These are phyloP conservation scores for Danionella dracula DNA, from an alignment of 2,797 vertebrate genomes.

Conservation along the genomic window DNA sequence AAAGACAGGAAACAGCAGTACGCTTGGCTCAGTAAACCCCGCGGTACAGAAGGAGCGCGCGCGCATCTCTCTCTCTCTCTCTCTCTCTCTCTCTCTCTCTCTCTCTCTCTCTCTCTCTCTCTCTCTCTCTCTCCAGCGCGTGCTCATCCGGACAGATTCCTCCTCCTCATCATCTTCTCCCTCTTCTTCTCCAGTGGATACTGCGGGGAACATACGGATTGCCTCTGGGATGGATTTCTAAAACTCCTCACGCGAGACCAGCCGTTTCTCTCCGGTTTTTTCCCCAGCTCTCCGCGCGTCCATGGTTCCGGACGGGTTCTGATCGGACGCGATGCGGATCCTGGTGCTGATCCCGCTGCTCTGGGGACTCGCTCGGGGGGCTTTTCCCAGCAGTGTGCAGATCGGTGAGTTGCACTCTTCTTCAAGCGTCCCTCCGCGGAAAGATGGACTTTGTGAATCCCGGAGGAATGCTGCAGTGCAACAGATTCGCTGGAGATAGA, in stretches of 20 bases:
- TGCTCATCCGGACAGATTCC: conserved; percentile 2
- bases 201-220: conserved; percentile 75
- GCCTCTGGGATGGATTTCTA: conserved; percentile 69
- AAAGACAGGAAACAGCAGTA: neutral
- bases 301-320: conserved; percentile 86
- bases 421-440: neutral
- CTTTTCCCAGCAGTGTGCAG: conserved; percentile 98
- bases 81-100: neutral
- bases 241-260: conserved; percentile 37
- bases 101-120: neutral
- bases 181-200: conserved; percentile 70
- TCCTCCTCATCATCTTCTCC: neutral
- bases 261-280: neutral
- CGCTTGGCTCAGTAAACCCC: neutral
- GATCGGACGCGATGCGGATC: conserved; percentile 92
- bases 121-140: neutral
- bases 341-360: conserved; percentile 92
- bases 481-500: neutral
- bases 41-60: conserved; percentile 6
- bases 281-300: conserved; percentile 55
- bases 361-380: conserved; percentile 91
- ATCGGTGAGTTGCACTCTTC: conserved; percentile 81
- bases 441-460: neutral
- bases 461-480: conserved; percentile 1
- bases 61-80: neutral